A percentile compares a stretch with the other conserved stretches of the same genome.
Evolutionary conservation across 2,113 vertebrate species (phyloP).

Genomic region (Misgurnus anguillicaudatus): DNA sequence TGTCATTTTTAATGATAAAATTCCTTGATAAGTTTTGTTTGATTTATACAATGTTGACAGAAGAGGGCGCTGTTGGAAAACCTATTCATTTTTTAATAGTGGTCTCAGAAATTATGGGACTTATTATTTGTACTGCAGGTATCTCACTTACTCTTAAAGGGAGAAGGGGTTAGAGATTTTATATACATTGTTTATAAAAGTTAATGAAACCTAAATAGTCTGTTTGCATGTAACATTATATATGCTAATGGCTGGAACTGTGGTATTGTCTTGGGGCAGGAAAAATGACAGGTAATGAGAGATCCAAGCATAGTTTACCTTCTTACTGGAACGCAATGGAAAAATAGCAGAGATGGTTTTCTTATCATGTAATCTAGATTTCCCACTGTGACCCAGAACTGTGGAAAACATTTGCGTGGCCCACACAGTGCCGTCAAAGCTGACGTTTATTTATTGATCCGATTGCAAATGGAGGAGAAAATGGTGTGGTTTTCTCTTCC

Average conservation of each 20-base stretch:
- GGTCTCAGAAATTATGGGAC: too few relatives aligned
- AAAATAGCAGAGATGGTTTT: not conserved
- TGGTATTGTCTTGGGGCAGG: not conserved
- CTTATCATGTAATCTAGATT: not conserved
- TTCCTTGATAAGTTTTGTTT: too few relatives aligned
- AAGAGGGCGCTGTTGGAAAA: not conserved
- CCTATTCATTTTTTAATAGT: too few relatives aligned
- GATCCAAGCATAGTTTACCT: not conserved
- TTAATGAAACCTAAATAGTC: not conserved
- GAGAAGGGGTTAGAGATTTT: too few relatives aligned
- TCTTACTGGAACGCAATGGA: conserved; percentile 9
- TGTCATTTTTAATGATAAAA: too few relatives aligned
- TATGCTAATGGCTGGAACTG: not conserved
- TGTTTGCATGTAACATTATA: not conserved
- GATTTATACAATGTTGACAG: not conserved
- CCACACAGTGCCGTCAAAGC: not conserved
- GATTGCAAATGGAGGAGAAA: conserved; percentile 32
- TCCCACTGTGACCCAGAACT: not conserved
- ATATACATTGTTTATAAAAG: not conserved
- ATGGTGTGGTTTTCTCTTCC: not conserved
- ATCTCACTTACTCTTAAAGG: too few relatives aligned
- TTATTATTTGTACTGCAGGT: too few relatives aligned
- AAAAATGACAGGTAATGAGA: conserved; percentile 13
- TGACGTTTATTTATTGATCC: conserved; percentile 29
- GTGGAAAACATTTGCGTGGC: conserved; percentile 12